phyloP scores from a whole-genome alignment of 2,113 vertebrate genomes.

The Mastomys natalensis region DNA sequence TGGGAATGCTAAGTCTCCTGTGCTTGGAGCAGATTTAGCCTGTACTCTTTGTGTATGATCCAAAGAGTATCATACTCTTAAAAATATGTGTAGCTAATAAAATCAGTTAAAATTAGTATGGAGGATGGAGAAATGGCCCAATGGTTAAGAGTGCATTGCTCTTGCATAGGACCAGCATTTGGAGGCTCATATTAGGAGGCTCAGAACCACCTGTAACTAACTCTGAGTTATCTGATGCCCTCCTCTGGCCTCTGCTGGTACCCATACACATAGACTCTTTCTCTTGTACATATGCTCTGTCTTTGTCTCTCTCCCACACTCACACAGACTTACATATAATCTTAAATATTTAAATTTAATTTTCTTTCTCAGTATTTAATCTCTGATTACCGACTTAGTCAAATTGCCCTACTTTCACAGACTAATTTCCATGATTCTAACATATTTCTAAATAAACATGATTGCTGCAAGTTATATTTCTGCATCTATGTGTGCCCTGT shows the following conservation, averaged over 20 bases:
- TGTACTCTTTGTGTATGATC: background rate
- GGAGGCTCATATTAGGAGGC: too few relatives aligned
- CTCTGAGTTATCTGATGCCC: background rate
- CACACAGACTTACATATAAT: too few relatives aligned
- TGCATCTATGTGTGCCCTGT: background rate
- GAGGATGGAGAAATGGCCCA: background rate
- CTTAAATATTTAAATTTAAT: background rate
- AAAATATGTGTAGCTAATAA: slow-evolving; percentile 20
- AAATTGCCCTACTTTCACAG: slow-evolving; percentile 47
- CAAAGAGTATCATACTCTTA: background rate
- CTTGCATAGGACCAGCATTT: background rate
- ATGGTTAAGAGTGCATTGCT: background rate
- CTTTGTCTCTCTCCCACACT: background rate
- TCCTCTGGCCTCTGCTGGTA: background rate
- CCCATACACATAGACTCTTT: too few relatives aligned
- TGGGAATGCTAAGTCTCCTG: background rate
- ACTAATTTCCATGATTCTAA: slow-evolving; percentile 40
- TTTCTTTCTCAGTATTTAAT: background rate
- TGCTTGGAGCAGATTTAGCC: background rate
- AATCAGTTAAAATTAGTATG: slow-evolving; percentile 6
- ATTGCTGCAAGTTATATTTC: slow-evolving; percentile 16
- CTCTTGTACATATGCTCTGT: background rate
- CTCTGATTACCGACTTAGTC: slow-evolving; percentile 40
- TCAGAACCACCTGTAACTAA: background rate
- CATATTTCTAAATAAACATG: slow-evolving; percentile 42